These are phyloP conservation scores for Miniopterus natalensis DNA, from an alignment of 2,113 vertebrate species.

Conservation along the genomic window DNA sequence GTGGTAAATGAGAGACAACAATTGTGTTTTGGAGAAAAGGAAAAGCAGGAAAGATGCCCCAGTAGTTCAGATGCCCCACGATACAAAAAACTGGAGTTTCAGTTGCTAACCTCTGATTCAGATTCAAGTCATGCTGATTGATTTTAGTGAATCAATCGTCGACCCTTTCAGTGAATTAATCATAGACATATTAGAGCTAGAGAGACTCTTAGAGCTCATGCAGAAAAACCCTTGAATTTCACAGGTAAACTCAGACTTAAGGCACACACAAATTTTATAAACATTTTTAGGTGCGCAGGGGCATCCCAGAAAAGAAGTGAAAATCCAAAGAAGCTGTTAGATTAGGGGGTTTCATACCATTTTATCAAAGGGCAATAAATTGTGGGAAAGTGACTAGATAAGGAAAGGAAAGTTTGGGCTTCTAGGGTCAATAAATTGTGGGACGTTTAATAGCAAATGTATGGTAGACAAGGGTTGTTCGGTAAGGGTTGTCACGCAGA, in stretches of 20 bases:
- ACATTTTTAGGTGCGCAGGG: background rate
- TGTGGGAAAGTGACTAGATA: background rate
- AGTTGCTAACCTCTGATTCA: background rate
- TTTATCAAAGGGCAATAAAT: background rate
- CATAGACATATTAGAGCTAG: background rate
- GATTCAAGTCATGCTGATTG: background rate
- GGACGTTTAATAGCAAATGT: background rate
- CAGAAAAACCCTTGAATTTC: background rate
- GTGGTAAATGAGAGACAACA: background rate
- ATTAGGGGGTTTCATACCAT: too few relatives aligned
- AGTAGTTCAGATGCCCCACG: background rate
- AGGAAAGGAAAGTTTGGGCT: background rate
- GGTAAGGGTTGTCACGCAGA: background rate
- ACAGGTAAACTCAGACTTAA: background rate
- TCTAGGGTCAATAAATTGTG: background rate
- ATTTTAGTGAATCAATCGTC: background rate
- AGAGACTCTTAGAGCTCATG: background rate
- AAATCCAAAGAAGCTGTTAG: background rate
- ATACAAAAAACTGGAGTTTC: background rate
- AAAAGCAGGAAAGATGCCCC: background rate
- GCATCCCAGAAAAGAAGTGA: background rate
- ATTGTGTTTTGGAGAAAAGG: background rate
- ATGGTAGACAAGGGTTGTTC: background rate
- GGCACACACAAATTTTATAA: too few relatives aligned
- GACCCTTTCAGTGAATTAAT: background rate